Evolutionary conservation across 1,140 invertebrate species (phyloP).

Genomic region (Littorina saxatilis): DNA sequence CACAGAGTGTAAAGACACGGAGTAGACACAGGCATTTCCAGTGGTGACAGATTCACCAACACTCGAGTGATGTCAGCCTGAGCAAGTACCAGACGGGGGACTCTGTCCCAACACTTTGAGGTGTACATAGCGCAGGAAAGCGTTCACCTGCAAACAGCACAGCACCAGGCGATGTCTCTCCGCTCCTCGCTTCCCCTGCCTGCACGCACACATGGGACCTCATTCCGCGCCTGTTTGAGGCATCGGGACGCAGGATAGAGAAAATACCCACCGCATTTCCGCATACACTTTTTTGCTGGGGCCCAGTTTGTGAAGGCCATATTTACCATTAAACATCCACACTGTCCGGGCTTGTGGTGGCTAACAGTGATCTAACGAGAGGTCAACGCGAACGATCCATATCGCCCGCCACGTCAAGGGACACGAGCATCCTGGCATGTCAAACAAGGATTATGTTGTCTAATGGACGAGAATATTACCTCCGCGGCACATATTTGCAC

Average conservation of each 20-base stretch:
- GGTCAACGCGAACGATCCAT: constrained; percentile 26
- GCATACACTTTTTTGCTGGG: background rate
- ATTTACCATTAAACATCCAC: constrained; percentile 25
- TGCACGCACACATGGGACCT: background rate
- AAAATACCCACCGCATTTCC: constrained; percentile 18
- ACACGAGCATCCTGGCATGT: constrained; percentile 5
- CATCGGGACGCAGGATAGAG: background rate
- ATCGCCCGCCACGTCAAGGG: background rate
- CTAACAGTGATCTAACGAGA: constrained; percentile 30
- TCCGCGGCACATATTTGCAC: constrained; percentile 23
- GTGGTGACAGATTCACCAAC: too few species aligned
- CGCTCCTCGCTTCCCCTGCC: background rate
- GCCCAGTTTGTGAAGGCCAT: constrained; percentile 10
- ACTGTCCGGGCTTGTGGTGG: constrained; percentile 9
- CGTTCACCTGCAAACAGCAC: constrained; percentile 26
- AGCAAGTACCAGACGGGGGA: background rate
- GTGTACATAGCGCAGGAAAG: constrained; percentile 10
- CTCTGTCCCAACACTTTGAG: constrained; percentile 22
- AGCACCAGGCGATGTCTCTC: background rate
- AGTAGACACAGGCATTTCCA: too few species aligned
- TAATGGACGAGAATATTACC: constrained; percentile 32
- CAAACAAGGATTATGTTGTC: constrained; percentile 21
- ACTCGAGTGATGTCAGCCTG: too few species aligned
- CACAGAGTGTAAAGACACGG: too few species aligned
- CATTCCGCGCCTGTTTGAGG: background rate